Evolutionary conservation across 2,113 vertebrate species (phyloP), one percentile per base, ranked within the genome.

Genomic region (Anolis carolinensis): DNA sequence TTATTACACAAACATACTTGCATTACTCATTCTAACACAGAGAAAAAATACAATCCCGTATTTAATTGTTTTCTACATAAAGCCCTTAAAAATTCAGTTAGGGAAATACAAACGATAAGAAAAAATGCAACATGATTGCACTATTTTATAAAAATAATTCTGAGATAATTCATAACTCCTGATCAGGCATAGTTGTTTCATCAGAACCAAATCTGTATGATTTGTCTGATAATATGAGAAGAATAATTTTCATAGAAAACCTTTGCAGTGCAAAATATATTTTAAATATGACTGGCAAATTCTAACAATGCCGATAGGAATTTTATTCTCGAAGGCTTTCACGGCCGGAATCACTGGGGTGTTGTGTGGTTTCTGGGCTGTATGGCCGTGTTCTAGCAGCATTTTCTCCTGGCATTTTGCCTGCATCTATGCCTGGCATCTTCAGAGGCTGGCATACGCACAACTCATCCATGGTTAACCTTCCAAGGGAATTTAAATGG

Each of bases 81-180:
- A 98, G 96, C 96, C 97, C 97, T 98, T 95, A 87, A 95, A 96
- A 95, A 93, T 89, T 78, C 90, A 93, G 89, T 89, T 93, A 91
- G 86, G 91, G 84, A 90, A 76, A 86, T 91, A 94, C 11, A 91
- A 87, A 86, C 2, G 84, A 90, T 48, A 83, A 91, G 55, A 83
- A 71, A 93, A 91, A 92, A 94, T 78, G 72, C 91, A 90, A 91
- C 89, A 90, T 5, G 71, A 95, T 80, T 88, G 92, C 94, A 93
- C 92, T 90, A 67, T 84, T 93, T 84, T 84, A 85, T 90, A 70
- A 92, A 90, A 48, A 91, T 78, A 73, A 81, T 83, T 91, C 89
- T 85, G 89, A 86, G 85, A 92, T 79, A 71, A 90, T 73, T 93
- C 91, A 91, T 83, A 82, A 96, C 90, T 85, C 86, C 88, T 73